A percentile compares a stretch with the other conserved stretches of the same genome.
phyloP scores from a whole-genome alignment of 2,888 invertebrate species.

The Brachypalpus laphriformis region DNA sequence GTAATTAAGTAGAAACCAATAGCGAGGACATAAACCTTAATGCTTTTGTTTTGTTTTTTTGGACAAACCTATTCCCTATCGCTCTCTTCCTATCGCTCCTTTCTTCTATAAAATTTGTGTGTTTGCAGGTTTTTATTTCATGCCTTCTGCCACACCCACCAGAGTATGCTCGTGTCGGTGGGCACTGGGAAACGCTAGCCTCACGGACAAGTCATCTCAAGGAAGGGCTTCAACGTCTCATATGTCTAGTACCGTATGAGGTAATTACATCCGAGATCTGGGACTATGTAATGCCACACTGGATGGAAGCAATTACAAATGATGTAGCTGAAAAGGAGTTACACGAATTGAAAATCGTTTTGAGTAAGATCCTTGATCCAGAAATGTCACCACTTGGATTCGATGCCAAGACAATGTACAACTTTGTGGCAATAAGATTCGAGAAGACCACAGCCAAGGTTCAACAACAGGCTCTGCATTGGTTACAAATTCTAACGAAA shows the following conservation, averaged over 20 bases:
- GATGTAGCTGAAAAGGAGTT: slow-evolving; percentile 95
- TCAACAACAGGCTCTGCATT: slow-evolving; percentile 93
- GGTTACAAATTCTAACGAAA: slow-evolving; percentile 94
- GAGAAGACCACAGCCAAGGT: slow-evolving; percentile 90
- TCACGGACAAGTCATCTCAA: slow-evolving; percentile 95
- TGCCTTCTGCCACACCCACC: slow-evolving; percentile 98
- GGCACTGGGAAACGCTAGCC: slow-evolving; percentile 96
- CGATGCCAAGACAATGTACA: slow-evolving; percentile 96
- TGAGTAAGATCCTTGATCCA: slow-evolving; percentile 97
- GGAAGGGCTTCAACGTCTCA: slow-evolving; percentile 96
- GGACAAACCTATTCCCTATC: neutral
- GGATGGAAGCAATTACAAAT: slow-evolving; percentile 98
- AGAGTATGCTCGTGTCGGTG: slow-evolving; percentile 97
- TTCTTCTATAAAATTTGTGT: neutral
- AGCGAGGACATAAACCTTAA: slow-evolving; percentile 4
- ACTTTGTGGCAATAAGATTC: slow-evolving; percentile 94
- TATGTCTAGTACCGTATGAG: slow-evolving; percentile 98
- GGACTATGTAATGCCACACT: slow-evolving; percentile 99
- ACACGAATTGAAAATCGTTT: slow-evolving; percentile 91
- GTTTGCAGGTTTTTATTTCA: slow-evolving; percentile 87
- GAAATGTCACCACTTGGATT: slow-evolving; percentile 98
- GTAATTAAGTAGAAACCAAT: neutral
- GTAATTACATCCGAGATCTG: slow-evolving; percentile 98
- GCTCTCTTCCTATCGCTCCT: neutral
- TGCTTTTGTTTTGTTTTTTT: too few species aligned